Evolutionary conservation across 2,888 invertebrate species (phyloP).

Genomic region (Zele albiditarsus): DNA sequence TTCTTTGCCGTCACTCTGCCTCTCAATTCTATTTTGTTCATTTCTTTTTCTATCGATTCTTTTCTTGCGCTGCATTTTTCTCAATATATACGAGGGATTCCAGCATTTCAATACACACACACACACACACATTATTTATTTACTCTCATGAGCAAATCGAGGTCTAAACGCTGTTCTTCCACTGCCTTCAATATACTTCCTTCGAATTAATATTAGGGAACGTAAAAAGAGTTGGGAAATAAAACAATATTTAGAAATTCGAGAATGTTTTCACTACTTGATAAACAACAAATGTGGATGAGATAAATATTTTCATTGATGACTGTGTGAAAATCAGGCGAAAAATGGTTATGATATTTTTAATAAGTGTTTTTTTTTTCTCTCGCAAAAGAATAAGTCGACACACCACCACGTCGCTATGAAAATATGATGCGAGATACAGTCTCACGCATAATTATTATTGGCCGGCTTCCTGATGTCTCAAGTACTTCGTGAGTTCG

Average conservation of each 20-base stretch:
- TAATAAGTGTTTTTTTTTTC: neutral
- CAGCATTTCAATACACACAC: neutral
- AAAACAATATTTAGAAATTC: no score
- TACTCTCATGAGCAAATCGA: constrained; percentile 6
- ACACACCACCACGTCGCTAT: neutral
- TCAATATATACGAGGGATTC: neutral
- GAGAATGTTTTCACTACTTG: neutral
- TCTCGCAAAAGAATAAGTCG: neutral
- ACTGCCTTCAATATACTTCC: no score
- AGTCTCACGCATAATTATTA: constrained; percentile 36
- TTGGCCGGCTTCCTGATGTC: constrained; percentile 22
- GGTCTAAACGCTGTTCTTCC: no score
- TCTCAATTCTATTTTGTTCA: neutral
- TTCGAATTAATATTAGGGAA: no score
- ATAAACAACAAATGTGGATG: neutral
- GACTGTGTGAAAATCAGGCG: no score
- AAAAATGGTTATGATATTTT: neutral
- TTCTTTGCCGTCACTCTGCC: neutral
- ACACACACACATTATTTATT: neutral
- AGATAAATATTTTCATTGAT: neutral
- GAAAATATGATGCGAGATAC: constrained; percentile 16
- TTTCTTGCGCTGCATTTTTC: neutral
- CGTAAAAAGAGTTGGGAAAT: no score
- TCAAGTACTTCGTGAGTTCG: constrained; percentile 21
- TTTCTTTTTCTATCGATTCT: neutral